Evolutionary conservation across 2,888 invertebrate species (phyloP), one percentile per base, ranked within the genome.

Genomic region (Pinctada fucata): DNA sequence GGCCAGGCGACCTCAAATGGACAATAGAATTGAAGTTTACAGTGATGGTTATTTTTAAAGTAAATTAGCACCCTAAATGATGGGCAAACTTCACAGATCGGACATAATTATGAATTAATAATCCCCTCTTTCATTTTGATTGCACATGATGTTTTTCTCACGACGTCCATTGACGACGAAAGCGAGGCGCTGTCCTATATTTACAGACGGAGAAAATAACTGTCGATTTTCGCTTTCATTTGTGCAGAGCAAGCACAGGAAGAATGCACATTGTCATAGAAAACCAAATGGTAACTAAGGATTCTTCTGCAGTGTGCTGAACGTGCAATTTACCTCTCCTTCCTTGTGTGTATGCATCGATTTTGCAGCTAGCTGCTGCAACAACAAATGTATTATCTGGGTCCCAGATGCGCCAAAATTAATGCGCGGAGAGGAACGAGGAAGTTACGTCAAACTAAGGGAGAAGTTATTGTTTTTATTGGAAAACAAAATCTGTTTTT

Each of bases 111-210:
- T 31, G 31, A 31, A 31, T 31, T 31, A 31, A 31, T 31, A 31
- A 31, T 31, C 31, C 31, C 31, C 31, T 31, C 31, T 31, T 31
- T 31, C 31, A 31, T 31, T 31, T 31, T 31, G 31, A 31, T 31
- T 31, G 31, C 31, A 58, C 58, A 58, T 13, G 13, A 58, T 6
- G 6, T 58, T 10, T 76, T 76, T 81, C 78, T 76, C 74, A 79
- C 76, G 75, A 71, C 75, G 72, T 76, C 78, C 79, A 82, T 77
- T 72, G 79, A 64, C 67, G 45, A 74, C 84, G 83, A 88, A 81
- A 88, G 80, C 87, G 88, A 88, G 88, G 86, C 87, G 81, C 72
- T 88, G 86, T 84, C 87, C 83, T 81, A 87, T 81, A 84, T 85
- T 75, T 67, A 64, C 64, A 58, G 58, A 58, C 58, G 13, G 58